These are phyloP conservation scores for Nephrotoma appendiculata DNA, from an alignment of 2,888 invertebrate species.

Conservation along the genomic window DNA sequence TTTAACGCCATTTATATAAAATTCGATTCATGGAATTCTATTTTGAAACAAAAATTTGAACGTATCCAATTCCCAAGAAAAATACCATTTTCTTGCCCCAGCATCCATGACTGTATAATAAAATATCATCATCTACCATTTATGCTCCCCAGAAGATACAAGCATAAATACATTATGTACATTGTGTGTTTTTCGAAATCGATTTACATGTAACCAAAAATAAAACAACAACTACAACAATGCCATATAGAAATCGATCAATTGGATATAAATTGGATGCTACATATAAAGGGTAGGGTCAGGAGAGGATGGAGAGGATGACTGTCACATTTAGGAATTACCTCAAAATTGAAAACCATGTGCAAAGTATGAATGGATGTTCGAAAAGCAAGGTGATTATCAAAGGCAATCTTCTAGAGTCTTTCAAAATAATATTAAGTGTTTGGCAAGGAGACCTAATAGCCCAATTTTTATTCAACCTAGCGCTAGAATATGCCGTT, in stretches of 20 bases:
- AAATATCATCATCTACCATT: neutral
- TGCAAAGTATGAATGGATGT: too few relatives aligned
- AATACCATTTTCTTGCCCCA: neutral
- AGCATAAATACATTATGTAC: neutral
- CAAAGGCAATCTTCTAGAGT: too few relatives aligned
- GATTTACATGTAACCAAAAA: neutral
- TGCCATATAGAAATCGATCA: neutral
- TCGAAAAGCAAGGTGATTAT: too few relatives aligned
- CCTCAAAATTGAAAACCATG: too few relatives aligned
- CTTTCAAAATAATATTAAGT: too few relatives aligned
- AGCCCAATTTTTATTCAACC: too few relatives aligned
- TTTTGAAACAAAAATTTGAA: neutral
- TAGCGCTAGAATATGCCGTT: too few relatives aligned
- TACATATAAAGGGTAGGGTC: too few relatives aligned
- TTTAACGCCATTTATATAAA: neutral
- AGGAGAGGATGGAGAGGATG: too few relatives aligned
- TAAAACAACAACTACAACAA: neutral
- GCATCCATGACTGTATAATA: neutral
- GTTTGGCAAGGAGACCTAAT: too few relatives aligned
- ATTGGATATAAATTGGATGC: neutral
- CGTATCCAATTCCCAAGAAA: neutral
- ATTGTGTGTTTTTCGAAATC: neutral
- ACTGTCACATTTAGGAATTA: too few relatives aligned
- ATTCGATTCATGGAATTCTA: neutral
- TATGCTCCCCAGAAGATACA: neutral